Base-by-base conservation (phyloP, 2,797 vertebrate species). In the Halcyon leucocephala region DNA sequence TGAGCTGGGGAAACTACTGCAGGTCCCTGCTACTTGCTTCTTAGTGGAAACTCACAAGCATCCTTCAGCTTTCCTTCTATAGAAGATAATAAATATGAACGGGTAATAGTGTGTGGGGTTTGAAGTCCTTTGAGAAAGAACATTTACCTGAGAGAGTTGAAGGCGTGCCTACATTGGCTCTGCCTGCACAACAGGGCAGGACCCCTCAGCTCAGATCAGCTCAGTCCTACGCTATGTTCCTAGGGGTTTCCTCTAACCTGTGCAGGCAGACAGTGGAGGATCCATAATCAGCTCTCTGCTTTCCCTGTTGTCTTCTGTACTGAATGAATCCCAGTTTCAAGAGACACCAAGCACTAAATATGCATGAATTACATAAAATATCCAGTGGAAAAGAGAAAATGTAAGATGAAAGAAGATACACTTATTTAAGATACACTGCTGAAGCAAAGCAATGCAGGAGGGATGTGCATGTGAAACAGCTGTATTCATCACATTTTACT, bases 1-100 rank as follows among this genome's bases (percentile, higher is more conserved):
- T 44, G 26, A 55, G 39, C 54, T 82, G 37, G 18, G 41, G 41
- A 70, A 84, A 54, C 42, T 35, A 21, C 6, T 76, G 44, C 74
- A 82, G 49, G 44, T 60, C 64, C 46, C 60, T 14, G 48, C 19
- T 54, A 73, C 33, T 69, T 64, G 48, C 17, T 94, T 69, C 67
- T 77, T 0, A 0, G 3, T 25, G 21, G n/a, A 76, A 76, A 67
- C 42, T 83, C 49, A 26, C 44, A 85, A 58, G 31, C 1, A 2
- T 26, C 29, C 26, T 52, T 58, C 78, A 87, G 46, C 48, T 72
- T 85, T 93, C 89, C 11, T 13, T 55, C 44, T 64, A 18, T 6
- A 54, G 60, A 62, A 55, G 37, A 48, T 48, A 78, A 60, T 46
- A 79, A 65, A 82, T 37, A 65, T 4, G 6, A 13, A 26, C 66